Evolutionary conservation across 2,113 vertebrate species (phyloP).

Genomic region (Cygnus atratus): DNA sequence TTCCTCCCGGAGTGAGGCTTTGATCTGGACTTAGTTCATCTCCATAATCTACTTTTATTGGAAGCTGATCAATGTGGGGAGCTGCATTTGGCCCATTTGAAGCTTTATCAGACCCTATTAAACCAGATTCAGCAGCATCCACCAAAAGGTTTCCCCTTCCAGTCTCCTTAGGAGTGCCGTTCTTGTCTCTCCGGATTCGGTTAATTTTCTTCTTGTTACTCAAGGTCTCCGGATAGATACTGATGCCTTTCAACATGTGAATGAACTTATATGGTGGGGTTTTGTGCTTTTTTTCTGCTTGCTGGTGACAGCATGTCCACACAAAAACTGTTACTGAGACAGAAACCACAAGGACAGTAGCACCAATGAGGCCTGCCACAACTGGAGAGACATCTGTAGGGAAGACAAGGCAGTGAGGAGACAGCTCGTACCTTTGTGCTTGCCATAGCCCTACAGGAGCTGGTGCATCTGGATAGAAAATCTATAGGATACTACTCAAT

Average conservation of each 20-base stretch:
- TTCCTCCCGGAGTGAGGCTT: conserved; percentile 84
- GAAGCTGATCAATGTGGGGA: conserved; percentile 78
- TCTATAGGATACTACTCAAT: accelerated
- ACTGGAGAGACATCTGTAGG: conserved; percentile 92
- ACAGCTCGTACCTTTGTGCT: accelerated
- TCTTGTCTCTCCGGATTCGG: conserved; percentile 76
- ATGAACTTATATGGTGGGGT: conserved; percentile 94
- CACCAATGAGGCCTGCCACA: conserved; percentile 92
- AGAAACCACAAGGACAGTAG: conserved; percentile 88
- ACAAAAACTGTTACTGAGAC: conserved; percentile 89
- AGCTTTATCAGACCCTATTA: conserved; percentile 54
- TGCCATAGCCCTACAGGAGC: not conserved
- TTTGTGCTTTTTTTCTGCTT: conserved; percentile 83
- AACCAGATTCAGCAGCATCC: conserved; percentile 82
- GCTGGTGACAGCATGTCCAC: conserved; percentile 95
- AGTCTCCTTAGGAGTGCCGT: conserved; percentile 37
- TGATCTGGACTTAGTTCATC: conserved; percentile 82
- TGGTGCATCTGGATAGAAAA: too few relatives aligned
- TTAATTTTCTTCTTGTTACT: conserved; percentile 91
- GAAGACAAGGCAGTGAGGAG: not conserved
- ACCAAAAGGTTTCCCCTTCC: conserved; percentile 71
- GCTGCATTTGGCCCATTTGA: not conserved
- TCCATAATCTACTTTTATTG: conserved; percentile 84
- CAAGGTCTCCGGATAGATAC: conserved; percentile 94
- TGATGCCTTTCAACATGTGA: conserved; percentile 98